Percentiles rank a stretch among this genome's conserved stretches.
These are phyloP conservation scores for Agrochola macilenta DNA, from an alignment of 2,888 invertebrate species.

Conservation along the genomic window DNA sequence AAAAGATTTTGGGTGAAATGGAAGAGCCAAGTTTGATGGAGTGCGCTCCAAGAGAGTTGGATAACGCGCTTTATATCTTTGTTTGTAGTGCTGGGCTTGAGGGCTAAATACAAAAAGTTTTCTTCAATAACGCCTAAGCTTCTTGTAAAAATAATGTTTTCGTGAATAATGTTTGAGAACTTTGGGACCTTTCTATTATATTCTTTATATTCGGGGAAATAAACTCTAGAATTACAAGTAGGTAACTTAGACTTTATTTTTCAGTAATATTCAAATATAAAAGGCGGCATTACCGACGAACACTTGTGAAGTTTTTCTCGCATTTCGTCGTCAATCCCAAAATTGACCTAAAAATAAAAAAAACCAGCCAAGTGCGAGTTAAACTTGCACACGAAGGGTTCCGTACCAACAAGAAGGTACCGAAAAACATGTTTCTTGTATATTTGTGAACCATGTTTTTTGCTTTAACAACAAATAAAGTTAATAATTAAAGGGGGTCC, in stretches of 20 bases:
- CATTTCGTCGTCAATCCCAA: background rate
- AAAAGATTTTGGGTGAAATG: conserved; percentile 65
- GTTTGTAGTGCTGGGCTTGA: conserved; percentile 57
- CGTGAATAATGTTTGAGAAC: conserved; percentile 41
- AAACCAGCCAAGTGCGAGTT: too few species aligned
- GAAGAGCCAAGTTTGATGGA: conserved; percentile 67
- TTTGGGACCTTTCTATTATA: conserved; percentile 51
- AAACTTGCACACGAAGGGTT: fast-evolving
- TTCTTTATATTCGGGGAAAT: conserved; percentile 44
- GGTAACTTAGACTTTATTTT: conserved; percentile 26
- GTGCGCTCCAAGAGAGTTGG: conserved; percentile 53
- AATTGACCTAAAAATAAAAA: background rate
- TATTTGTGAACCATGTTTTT: too few species aligned
- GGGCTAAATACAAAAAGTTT: conserved; percentile 62
- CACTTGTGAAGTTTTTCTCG: background rate
- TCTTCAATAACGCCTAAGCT: conserved; percentile 47
- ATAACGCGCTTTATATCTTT: conserved; percentile 61
- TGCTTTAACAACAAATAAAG: too few species aligned
- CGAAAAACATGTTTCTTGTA: too few species aligned
- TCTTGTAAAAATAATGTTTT: conserved; percentile 57
- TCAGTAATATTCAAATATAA: conserved; percentile 37
- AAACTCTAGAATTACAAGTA: conserved; percentile 54
- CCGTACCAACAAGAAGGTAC: too few species aligned
- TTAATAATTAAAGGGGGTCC: too few species aligned
- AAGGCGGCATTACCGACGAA: conserved; percentile 24